Evolutionary conservation across 2,113 vertebrate species (phyloP), one percentile per base, ranked within the genome.

Genomic region (Benitochromis conjunctus): DNA sequence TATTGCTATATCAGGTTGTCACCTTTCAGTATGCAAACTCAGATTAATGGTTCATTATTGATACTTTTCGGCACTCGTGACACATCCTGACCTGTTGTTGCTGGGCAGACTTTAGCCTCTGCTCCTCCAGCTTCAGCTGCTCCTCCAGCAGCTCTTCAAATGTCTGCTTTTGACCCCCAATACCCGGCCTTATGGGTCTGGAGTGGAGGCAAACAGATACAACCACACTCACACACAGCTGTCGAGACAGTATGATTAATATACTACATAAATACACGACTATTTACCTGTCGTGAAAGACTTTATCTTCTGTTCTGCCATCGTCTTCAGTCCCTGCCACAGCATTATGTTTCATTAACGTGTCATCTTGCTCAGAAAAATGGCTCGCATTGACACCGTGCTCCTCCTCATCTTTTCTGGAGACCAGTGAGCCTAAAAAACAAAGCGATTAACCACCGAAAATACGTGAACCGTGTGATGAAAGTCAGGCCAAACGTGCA

Each of bases 131-230:
- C 69, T 21, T 95, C 89, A 99, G 96, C 87, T 99, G 97, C 92
- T 99, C 97, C 93, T 99, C 98, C 71, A 99, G 87, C 58, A 98
- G 96, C 86, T 99, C 97, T 94, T 99, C 98, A 96, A 98, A 99
- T 0, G 97, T 98, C 92, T 96, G 95, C 90, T 96, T 98, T 91
- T 93, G 97, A 85, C 96, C 96, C 48, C 94, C 95, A 24, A 97
- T 89, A 2, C 92, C 94, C 79, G 96, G 94, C 92, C 95, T 96
- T 89, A 99, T 98, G 4, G 98, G 98, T 86, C 98, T 99, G 80
- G 1, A 55, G 3, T 86, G 19, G 54, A 71, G 4, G n/a, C 5
- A 41, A 81, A 54, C n/a, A 9, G 9, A 53, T 53, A 5, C 4
- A 48, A 0, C 34, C 26, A 14, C 14, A 58, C 51, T 56, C 29